A percentile compares a stretch with the other conserved stretches of the same genome.
Conservation (phyloP, 2,113 vertebrate genomes). For the Actenoides lindsayi region DNA sequence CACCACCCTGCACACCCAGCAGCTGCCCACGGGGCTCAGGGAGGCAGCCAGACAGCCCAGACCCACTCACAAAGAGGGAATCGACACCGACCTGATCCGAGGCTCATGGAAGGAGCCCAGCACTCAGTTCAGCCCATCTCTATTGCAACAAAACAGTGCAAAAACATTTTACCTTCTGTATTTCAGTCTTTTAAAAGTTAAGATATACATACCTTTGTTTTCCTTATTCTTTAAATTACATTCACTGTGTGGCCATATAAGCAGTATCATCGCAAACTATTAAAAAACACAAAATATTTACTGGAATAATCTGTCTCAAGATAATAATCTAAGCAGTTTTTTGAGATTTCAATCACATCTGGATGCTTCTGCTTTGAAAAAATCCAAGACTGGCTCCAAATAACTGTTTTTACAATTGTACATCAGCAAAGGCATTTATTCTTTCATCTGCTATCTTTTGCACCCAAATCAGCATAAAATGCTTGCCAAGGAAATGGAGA, state of each 20-base stretch:
- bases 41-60: not conserved
- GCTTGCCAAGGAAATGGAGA: not conserved
- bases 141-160: not conserved
- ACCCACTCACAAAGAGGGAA: not conserved
- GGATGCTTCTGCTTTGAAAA: not conserved
- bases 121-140: rapidly evolving
- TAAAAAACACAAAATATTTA: not conserved
- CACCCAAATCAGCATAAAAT: not conserved
- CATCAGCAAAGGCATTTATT: not conserved
- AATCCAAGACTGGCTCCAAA: not conserved
- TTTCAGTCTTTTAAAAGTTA: not conserved
- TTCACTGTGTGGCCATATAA: not conserved
- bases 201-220: not conserved
- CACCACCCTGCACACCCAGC: not conserved
- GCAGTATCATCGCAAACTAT: not conserved
- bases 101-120: rapidly evolving
- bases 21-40: rapidly evolving
- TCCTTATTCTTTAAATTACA: not conserved
- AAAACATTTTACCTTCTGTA: not conserved
- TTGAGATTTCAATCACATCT: not conserved
- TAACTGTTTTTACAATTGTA: not conserved
- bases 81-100: rapidly evolving
- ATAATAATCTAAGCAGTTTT: not conserved
- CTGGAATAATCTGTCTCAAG: not conserved
- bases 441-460: not conserved